Base-by-base conservation (phyloP, 2,888 invertebrate genomes). In the Drymonia ruficornis region DNA sequence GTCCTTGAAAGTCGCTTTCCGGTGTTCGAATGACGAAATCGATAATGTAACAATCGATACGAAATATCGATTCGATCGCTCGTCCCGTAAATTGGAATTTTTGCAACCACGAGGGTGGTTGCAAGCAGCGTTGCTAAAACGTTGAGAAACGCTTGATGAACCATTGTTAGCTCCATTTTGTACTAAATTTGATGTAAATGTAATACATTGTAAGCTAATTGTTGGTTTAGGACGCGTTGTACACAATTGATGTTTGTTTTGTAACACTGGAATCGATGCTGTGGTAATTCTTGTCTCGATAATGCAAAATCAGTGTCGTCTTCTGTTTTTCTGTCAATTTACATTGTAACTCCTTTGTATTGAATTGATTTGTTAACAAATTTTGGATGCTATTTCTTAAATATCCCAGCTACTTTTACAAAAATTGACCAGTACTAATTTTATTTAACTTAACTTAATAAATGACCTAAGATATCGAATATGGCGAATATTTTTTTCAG, bases 1-100 rank as follows among this genome's bases (percentile, higher is more conserved):
- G 74, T 78, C 83, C 82, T 80, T 83, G 75, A 74, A 68, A 13
- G 52, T 52, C 59, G 60, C 78, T 73, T 78, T 78, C 79, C 76
- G 74, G 74, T 74, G 63, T 66, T 53, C 49, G 56, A 61, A 60
- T 75, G 68, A 68, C 64, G 70, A 74, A 75, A 81, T 66, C 60
- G 61, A 56, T 59, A 74, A 52, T 56, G 75, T 74, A 77, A 67
- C 61, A 62, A 73, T 72, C 71, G 70, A 77, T 61, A 72, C 65
- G 70, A 78, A 78, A 73, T 67, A 65, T 70, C 67, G 65, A 70
- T 61, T 69, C 53, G 59, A 65, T 64, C 59, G 61, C 28, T 46
- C 70, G 67, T 70, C 67, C 70, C 56, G 60, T 62, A 62, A 70
- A 75, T 70, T 62, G 63, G 65, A 63, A 69, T 67, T 74, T 66